Evolutionary conservation across 1,140 invertebrate species (phyloP), one percentile per base, ranked within the genome.

Genomic region (Heliothis subflexa): DNA sequence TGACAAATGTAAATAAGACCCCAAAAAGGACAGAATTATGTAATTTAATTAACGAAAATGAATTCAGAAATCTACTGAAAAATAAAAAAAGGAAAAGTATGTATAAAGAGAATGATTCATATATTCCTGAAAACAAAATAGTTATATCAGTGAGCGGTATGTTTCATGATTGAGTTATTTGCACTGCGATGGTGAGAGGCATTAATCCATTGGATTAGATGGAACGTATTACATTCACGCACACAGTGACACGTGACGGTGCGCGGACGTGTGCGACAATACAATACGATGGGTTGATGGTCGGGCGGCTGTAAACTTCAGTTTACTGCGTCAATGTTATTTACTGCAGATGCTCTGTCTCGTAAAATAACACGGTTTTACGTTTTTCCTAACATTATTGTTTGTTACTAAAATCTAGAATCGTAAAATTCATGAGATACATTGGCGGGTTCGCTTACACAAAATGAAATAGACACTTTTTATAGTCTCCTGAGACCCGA

Each of bases 311-410:
- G 47, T 70, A 70, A 70, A 70, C 5, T 52, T 70, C 66, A 70
- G 47, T 70, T 70, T 70, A 70, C 62, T 66, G 45, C 62, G 62
- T 47, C 33, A 45, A 45, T 61, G 11, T 61, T 61, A 61, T 16
- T 64, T 64, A 64, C 64, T 68, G 47, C 64, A 64, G 61, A 45
- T 45, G 64, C 47, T 33, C 12, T 68, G 4, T 50, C 64, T 18
- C 40, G 49, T 70, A 70, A 70, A 70, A 70, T 70, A 70, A 21
- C 62, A 16, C 18, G 66, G 21, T 52, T 70, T 68, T 52, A 70
- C 66, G 47, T 52, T 70, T 25, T 52, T 40, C 47, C 49, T 18
- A 10, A 70, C 13, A 70, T 52, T 70, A 66, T 18, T 47, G 47
- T 50, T 49, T 70, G 66, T 52, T 28, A 70, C 47, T 49, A 50